phyloP scores from a whole-genome alignment of 2,113 vertebrate species.

The Dasyornis broadbenti region DNA sequence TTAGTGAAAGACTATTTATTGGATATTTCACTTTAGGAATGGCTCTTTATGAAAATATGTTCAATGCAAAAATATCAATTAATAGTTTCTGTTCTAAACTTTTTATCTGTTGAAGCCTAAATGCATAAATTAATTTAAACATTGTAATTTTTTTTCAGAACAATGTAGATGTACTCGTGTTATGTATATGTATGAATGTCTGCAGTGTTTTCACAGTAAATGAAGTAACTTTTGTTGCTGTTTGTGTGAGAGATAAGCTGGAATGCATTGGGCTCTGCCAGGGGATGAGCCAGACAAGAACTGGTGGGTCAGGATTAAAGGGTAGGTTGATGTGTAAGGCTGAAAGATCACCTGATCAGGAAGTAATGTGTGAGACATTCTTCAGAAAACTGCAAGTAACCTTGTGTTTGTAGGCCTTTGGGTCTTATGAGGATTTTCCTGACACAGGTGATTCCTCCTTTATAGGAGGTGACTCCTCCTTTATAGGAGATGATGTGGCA shows the following conservation, averaged over 20 bases:
- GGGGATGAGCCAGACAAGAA: not conserved
- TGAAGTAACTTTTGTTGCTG: not conserved
- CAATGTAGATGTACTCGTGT: not conserved
- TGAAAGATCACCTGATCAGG: not conserved
- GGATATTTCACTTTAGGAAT: not conserved
- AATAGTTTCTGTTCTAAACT: not conserved
- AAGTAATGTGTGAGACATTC: not conserved
- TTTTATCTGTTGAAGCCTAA: not conserved
- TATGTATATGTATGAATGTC: not conserved
- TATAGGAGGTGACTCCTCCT: too few relatives aligned
- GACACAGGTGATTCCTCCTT: not conserved
- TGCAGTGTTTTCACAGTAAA: fast-evolving
- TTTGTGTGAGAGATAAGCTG: not conserved
- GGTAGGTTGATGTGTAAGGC: not conserved
- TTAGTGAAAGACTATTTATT: not conserved
- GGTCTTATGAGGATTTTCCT: not conserved
- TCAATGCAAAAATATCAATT: not conserved
- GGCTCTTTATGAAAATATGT: not conserved
- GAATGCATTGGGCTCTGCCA: not conserved
- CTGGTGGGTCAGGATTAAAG: not conserved
- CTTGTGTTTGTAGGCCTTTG: not conserved
- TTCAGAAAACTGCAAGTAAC: not conserved
- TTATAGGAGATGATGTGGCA: not conserved
- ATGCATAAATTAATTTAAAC: not conserved
- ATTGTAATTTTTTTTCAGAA: not conserved